A percentile compares a stretch with the other conserved stretches of the same genome.
Evolutionary conservation across 1,140 invertebrate species (phyloP).

Genomic region (Brachionus rubens): DNA sequence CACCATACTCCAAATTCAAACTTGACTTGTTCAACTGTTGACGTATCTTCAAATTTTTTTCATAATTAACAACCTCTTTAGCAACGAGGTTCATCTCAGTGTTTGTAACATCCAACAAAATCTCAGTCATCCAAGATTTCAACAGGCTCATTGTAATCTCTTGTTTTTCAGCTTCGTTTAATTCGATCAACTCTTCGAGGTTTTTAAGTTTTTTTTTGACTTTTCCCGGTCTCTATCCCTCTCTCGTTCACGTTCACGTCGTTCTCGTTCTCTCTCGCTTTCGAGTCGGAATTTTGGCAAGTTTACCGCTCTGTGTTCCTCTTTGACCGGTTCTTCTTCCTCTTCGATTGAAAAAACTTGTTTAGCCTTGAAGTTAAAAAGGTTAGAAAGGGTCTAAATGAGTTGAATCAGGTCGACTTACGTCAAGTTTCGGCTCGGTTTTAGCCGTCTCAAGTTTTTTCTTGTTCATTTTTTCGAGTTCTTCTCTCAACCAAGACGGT

Average conservation of each 20-base stretch:
- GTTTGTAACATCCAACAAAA: slow-evolving; percentile 40
- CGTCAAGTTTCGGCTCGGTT: background rate
- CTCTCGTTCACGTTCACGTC: background rate
- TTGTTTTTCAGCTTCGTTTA: slow-evolving; percentile 25
- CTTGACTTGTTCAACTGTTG: slow-evolving; percentile 10
- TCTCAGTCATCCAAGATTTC: slow-evolving; percentile 40
- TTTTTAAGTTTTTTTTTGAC: background rate
- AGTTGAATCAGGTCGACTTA: background rate
- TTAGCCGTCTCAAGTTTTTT: slow-evolving; percentile 5
- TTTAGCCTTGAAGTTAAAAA: background rate
- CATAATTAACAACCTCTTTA: slow-evolving; percentile 25
- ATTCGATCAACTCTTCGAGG: background rate
- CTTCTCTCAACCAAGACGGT: slow-evolving; percentile 31
- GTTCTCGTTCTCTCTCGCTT: slow-evolving; percentile 18
- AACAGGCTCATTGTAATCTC: slow-evolving; percentile 18
- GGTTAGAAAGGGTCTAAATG: too few relatives aligned
- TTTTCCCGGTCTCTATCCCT: background rate
- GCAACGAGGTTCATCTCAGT: background rate
- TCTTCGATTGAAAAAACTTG: slow-evolving; percentile 20
- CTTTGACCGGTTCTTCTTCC: background rate
- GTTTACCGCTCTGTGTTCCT: background rate
- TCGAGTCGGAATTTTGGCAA: background rate
- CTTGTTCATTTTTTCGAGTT: slow-evolving; percentile 44
- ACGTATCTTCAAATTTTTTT: slow-evolving; percentile 19
- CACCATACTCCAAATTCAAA: background rate